Percentiles rank a stretch among this genome's conserved stretches.
These are phyloP conservation scores for Sarcophaga bullata DNA, from an alignment of 1,140 invertebrate species.

Conservation along the genomic window DNA sequence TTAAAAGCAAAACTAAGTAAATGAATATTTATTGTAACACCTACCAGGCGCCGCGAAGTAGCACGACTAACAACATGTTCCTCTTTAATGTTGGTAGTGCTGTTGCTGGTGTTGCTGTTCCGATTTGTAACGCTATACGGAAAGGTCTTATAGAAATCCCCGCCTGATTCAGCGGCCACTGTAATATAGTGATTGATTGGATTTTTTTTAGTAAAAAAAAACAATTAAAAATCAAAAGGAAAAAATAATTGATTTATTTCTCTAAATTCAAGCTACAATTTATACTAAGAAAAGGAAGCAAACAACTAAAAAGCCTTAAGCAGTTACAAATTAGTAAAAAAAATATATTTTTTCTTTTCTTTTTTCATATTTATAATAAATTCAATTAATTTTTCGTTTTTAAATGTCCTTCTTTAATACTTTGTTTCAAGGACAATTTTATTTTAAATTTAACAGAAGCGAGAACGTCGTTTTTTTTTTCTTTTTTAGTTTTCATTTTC, in stretches of 20 bases:
- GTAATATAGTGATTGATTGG: conserved; percentile 65
- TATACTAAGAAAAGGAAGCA: background rate
- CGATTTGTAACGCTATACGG: conserved; percentile 62
- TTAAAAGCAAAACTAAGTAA: conserved; percentile 51
- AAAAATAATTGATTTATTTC: conserved; percentile 36
- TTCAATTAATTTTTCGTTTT: conserved; percentile 63
- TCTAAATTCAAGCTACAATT: conserved; percentile 10
- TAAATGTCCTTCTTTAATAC: background rate
- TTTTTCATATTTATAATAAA: conserved; percentile 57
- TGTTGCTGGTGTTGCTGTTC: conserved; percentile 75
- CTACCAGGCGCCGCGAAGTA: conserved; percentile 65
- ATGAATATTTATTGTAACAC: conserved; percentile 52
- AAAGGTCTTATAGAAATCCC: conserved; percentile 85
- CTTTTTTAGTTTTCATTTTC: too few relatives aligned
- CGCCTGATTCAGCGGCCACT: conserved; percentile 80
- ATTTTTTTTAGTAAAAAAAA: conserved; percentile 48
- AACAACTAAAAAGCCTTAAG: background rate
- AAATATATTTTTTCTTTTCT: conserved; percentile 30
- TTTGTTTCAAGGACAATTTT: background rate
- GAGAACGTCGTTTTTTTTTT: conserved; percentile 51
- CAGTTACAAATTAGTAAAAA: conserved; percentile 26
- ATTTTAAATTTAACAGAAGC: conserved; percentile 45
- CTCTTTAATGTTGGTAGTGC: conserved; percentile 50
- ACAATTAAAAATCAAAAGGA: too few relatives aligned
- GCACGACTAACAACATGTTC: conserved; percentile 64